Evolutionary conservation across 2,888 invertebrate genomes (phyloP).

Genomic region (Camponotus fellah): DNA sequence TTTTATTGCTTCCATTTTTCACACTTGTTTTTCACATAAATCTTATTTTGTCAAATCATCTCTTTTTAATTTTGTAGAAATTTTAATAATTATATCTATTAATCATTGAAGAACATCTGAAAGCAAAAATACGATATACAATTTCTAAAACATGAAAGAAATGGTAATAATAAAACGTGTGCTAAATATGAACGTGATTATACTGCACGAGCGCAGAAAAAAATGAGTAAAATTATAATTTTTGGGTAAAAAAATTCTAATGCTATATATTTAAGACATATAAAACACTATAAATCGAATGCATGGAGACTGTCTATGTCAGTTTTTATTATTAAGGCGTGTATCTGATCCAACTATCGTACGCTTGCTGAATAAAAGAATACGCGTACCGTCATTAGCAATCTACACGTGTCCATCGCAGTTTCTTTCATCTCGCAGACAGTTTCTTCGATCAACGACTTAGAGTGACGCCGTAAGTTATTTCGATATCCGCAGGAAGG

Average conservation of each 20-base stretch:
- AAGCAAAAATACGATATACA: background rate
- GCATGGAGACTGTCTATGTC: constrained; percentile 14
- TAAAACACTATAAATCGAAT: constrained; percentile 30
- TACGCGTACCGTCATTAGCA: constrained; percentile 66
- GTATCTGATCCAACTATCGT: constrained; percentile 65
- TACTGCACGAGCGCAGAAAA: background rate
- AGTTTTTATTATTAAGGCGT: constrained; percentile 70
- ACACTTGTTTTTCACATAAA: background rate
- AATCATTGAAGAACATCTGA: background rate
- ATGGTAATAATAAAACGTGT: background rate
- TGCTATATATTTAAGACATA: constrained; percentile 18
- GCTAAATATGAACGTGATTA: constrained; percentile 14
- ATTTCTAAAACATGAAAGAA: background rate
- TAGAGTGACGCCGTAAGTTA: constrained; percentile 67
- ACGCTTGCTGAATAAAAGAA: constrained; percentile 45
- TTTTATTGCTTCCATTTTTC: background rate
- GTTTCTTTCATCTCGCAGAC: constrained; percentile 64
- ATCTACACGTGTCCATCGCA: constrained; percentile 59
- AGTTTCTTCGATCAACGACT: constrained; percentile 61
- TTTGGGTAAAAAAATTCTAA: constrained; percentile 12
- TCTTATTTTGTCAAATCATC: background rate
- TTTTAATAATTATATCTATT: background rate
- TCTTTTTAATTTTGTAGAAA: background rate
- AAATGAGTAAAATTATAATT: constrained; percentile 19
- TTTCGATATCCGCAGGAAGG: constrained; percentile 63